Evolutionary conservation across 2,797 vertebrate genomes (phyloP).

Genomic region (Botia almorhae): DNA sequence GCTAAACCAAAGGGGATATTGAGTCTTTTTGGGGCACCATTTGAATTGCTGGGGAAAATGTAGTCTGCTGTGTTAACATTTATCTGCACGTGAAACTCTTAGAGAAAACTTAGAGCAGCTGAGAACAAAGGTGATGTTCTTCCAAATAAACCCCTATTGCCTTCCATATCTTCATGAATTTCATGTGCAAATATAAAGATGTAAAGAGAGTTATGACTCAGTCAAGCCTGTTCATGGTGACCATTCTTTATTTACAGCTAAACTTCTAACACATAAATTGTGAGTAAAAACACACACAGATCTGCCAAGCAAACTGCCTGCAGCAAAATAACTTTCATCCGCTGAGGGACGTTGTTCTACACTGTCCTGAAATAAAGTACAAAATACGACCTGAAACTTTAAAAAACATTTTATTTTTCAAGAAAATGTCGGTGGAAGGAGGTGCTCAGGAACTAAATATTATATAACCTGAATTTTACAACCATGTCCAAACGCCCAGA

Average conservation of each 20-base stretch:
- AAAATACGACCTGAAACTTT: no score
- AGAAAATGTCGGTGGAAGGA: no score
- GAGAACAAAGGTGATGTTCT: slow-evolving; percentile 65
- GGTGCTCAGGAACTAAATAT: no score
- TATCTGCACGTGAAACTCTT: slow-evolving; percentile 67
- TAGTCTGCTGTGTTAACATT: slow-evolving; percentile 62
- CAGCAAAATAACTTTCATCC: not conserved
- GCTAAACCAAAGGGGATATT: slow-evolving; percentile 59
- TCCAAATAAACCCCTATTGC: slow-evolving; percentile 62
- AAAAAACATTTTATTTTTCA: no score
- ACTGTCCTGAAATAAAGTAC: no score
- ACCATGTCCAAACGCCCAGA: no score
- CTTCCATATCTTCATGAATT: slow-evolving; percentile 46
- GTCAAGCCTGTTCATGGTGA: slow-evolving; percentile 71
- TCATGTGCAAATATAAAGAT: slow-evolving; percentile 21
- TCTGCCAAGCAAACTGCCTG: slow-evolving; percentile 52
- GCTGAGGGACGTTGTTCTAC: not conserved
- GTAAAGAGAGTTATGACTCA: slow-evolving; percentile 58
- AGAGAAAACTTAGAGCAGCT: slow-evolving; percentile 61
- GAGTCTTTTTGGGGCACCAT: slow-evolving; percentile 51
- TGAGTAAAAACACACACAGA: slow-evolving; percentile 55
- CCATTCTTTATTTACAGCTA: slow-evolving; percentile 67
- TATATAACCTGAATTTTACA: no score
- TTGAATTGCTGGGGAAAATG: slow-evolving; percentile 40
- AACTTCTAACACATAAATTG: slow-evolving; percentile 60